Evolutionary conservation across 2,888 invertebrate species (phyloP).

Genomic region (Elysia crispata): DNA sequence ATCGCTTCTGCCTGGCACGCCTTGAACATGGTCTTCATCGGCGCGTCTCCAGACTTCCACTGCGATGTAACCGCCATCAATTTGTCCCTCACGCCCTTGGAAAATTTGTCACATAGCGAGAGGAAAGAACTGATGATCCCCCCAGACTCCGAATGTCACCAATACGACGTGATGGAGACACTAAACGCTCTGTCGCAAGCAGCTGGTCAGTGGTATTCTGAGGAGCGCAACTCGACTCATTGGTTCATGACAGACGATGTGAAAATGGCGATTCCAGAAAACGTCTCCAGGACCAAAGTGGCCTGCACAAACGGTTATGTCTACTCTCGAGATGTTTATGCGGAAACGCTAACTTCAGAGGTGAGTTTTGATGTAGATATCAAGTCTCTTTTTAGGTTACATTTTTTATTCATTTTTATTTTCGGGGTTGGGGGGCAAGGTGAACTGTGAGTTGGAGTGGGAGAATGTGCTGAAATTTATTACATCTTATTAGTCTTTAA

Average conservation of each 20-base stretch:
- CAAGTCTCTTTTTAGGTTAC: neutral
- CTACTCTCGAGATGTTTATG: conserved; percentile 45
- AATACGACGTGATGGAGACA: conserved; percentile 26
- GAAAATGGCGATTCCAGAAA: neutral
- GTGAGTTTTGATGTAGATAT: conserved; percentile 27
- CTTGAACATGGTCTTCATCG: conserved; percentile 95
- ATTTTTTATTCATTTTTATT: no score
- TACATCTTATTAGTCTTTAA: no score
- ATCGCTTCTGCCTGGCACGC: conserved; percentile 94
- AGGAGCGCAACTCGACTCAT: neutral
- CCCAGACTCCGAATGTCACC: conserved; percentile 10
- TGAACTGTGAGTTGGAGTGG: no score
- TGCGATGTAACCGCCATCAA: conserved; percentile 78
- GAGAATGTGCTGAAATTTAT: no score
- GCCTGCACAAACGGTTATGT: conserved; percentile 40
- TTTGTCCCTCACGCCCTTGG: neutral
- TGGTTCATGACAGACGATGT: no score
- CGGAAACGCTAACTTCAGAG: conserved; percentile 47
- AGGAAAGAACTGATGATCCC: conserved; percentile 40
- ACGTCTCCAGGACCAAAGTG: neutral
- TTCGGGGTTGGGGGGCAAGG: no score
- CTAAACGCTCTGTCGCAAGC: neutral
- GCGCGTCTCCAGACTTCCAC: conserved; percentile 91
- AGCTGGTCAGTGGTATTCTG: neutral
- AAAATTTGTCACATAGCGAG: conserved; percentile 33